These are phyloP conservation scores for Anguilla japonica DNA, from an alignment of 2,113 vertebrate species.

Conservation along the genomic window DNA sequence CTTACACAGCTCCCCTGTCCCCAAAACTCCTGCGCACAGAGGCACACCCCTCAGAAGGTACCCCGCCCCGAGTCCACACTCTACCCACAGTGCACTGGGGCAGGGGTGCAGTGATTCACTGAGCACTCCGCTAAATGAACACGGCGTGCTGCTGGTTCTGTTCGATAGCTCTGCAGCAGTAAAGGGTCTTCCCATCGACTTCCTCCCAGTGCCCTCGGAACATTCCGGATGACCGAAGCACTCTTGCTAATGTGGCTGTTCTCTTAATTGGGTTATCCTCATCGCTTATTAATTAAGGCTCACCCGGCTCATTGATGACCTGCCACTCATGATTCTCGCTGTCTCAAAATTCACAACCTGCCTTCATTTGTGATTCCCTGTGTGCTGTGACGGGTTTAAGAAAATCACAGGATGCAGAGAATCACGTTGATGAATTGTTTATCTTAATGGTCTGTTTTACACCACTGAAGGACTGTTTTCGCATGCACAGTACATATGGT, in stretches of 20 bases:
- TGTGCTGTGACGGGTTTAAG: neutral
- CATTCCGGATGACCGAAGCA: neutral
- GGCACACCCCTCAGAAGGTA: slow-evolving; percentile 86
- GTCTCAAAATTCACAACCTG: neutral
- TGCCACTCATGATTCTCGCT: neutral
- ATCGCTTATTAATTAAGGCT: slow-evolving; percentile 8
- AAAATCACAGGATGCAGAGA: neutral
- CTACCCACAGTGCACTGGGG: neutral
- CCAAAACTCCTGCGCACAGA: slow-evolving; percentile 81
- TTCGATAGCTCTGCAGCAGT: neutral
- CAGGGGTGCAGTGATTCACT: neutral
- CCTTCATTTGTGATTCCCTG: neutral
- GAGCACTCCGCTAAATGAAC: neutral
- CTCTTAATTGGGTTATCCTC: neutral
- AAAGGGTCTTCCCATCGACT: slow-evolving; percentile 6
- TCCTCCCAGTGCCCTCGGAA: neutral
- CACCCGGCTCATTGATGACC: neutral
- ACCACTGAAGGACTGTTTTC: neutral
- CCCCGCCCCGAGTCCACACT: slow-evolving; percentile 24
- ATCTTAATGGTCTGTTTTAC: neutral
- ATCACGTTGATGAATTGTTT: neutral
- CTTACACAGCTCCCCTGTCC: slow-evolving; percentile 79
- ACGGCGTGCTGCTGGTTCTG: neutral
- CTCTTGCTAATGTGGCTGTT: slow-evolving; percentile 9
- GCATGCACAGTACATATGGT: neutral